Base-by-base conservation (phyloP, 2,113 vertebrate genomes). In the Menidia beryllina region DNA sequence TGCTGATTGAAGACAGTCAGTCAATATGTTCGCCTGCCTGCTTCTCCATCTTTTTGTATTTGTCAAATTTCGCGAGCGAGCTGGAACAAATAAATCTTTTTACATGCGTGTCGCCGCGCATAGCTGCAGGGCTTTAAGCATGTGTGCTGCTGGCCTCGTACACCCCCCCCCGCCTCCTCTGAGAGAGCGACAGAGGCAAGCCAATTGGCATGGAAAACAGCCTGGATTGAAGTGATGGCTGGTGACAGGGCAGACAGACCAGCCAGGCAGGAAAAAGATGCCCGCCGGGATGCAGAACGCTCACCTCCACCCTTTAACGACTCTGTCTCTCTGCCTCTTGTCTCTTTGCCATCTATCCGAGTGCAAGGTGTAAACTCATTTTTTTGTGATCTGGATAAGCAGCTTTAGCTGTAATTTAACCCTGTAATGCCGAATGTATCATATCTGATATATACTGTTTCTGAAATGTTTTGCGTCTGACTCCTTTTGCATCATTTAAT, bases 201-300 rank as follows among this genome's bases (percentile, higher is more conserved):
- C 78, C 80, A 77, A 19, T 68, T 79, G 75, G 75, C 83, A 69
- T 23, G 55, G 56, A 69, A 66, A 59, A 61, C 69, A 41, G 38
- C 57, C 59, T 2, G 56, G 60, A 63, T 23, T 86, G 86, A 89
- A 86, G 61, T 69, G 86, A 91, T 83, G 79, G 61, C 67, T 81
- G 72, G 79, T 82, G 87, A 91, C 84, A 79, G 52, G 55, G 73
- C 77, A 68, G 72, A 75, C 82, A 75, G 74, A 57, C 65, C 76
- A 64, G 79, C 68, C 86, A 81, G 73, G 54, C 52, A 84, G 78
- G 79, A 83, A 69, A 70, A 71, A 52, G 43, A 79, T 69, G 81
- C 81, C 79, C 80, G 38, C 39, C 26, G 56, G 74, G 72, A 85
- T 54, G 60, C 66, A 68, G 78, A 72, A 79, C 38, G 60, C 72